Percentiles rank a stretch among this genome's conserved stretches.
phyloP scores from a whole-genome alignment of 2,888 invertebrate genomes.

The Labia minor region DNA sequence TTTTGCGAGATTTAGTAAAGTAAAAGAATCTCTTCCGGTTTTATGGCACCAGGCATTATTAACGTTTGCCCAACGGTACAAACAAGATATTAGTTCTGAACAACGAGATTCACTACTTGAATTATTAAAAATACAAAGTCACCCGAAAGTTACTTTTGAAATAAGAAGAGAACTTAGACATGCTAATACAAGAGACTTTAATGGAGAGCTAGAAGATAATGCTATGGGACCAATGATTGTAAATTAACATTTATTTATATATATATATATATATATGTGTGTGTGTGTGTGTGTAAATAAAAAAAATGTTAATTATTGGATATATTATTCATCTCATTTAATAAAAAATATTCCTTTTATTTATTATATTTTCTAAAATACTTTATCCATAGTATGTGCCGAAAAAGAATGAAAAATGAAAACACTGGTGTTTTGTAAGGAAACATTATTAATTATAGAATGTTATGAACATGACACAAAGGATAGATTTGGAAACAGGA shows the following conservation, averaged over 20 bases:
- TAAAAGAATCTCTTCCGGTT: constrained; percentile 77
- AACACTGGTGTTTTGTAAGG: too few relatives aligned
- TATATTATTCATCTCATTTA: too few relatives aligned
- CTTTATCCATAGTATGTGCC: too few relatives aligned
- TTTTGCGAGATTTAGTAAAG: constrained; percentile 80
- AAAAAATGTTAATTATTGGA: too few relatives aligned
- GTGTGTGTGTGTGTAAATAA: too few relatives aligned
- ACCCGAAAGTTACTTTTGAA: constrained; percentile 66
- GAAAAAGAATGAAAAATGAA: too few relatives aligned
- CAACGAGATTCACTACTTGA: constrained; percentile 78
- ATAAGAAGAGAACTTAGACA: constrained; percentile 76
- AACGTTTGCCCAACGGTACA: constrained; percentile 90
- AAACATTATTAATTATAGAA: too few relatives aligned
- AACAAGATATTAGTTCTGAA: constrained; percentile 85
- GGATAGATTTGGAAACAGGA: too few relatives aligned
- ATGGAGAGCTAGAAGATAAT: constrained; percentile 34
- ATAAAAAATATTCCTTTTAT: too few relatives aligned
- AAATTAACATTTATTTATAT: constrained; percentile 16
- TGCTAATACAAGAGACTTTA: constrained; percentile 67
- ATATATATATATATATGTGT: too few relatives aligned
- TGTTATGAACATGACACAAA: too few relatives aligned
- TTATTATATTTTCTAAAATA: too few relatives aligned
- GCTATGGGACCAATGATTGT: constrained; percentile 17
- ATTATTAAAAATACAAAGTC: constrained; percentile 61
- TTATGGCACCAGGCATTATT: constrained; percentile 94